Percentiles rank a stretch among this genome's conserved stretches.
phyloP scores from a whole-genome alignment of 2,888 invertebrate genomes.

The Sisyra terminalis region DNA sequence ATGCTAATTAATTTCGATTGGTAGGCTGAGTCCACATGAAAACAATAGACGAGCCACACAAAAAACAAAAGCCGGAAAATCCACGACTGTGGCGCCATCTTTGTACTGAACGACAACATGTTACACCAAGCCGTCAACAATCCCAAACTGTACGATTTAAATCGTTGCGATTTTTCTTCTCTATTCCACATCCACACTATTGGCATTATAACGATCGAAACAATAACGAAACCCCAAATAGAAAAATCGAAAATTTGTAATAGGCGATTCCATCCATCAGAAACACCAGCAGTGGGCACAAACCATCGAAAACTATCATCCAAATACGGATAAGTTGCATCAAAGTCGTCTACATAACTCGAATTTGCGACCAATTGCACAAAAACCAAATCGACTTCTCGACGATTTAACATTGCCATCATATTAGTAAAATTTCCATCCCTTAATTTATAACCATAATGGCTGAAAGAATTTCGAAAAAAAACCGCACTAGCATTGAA shows the following conservation, averaged over 20 bases:
- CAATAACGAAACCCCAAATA: conserved; percentile 30
- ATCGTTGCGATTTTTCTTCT: no score
- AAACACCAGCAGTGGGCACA: conserved; percentile 28
- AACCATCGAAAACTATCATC: conserved; percentile 38
- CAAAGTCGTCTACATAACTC: conserved; percentile 36
- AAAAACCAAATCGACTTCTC: conserved; percentile 28
- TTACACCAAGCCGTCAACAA: conserved; percentile 15
- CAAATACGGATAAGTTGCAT: conserved; percentile 32
- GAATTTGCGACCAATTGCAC: conserved; percentile 41
- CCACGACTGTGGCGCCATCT: conserved; percentile 29
- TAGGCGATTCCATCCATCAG: conserved; percentile 32
- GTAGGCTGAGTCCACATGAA: conserved; percentile 33
- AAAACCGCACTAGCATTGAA: background rate
- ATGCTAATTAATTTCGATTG: conserved; percentile 38
- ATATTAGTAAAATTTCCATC: conserved; percentile 32
- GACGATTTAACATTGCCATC: conserved; percentile 24
- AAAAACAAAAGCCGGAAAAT: conserved; percentile 34
- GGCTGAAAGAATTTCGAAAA: background rate
- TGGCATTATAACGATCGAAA: conserved; percentile 18
- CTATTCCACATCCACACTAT: background rate
- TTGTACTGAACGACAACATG: conserved; percentile 27
- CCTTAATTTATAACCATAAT: conserved; percentile 27
- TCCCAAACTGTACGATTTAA: background rate
- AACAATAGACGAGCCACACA: conserved; percentile 31
- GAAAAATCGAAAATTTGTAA: conserved; percentile 27